phyloP scores from a whole-genome alignment of 2,113 vertebrate species.

The Dasypus novemcinctus region DNA sequence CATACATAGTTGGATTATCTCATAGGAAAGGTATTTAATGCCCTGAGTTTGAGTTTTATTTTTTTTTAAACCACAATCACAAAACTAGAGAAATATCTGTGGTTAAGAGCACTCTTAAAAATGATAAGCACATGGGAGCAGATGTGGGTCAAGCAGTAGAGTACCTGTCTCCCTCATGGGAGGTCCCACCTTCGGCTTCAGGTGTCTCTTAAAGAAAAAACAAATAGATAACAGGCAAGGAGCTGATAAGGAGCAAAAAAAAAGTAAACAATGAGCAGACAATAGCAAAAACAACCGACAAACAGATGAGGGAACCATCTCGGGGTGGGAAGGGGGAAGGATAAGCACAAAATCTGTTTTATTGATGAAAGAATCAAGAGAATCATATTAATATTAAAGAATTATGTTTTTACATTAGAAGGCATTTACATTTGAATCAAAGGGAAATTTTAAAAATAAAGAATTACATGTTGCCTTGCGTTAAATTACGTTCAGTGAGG shows the following conservation, averaged over 20 bases:
- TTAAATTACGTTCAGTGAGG: too few species aligned
- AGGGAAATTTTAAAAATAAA: not conserved
- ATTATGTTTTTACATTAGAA: not conserved
- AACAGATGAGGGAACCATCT: too few species aligned
- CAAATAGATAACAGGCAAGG: too few species aligned
- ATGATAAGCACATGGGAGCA: not conserved
- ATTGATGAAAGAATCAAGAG: not conserved
- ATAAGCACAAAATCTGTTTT: not conserved
- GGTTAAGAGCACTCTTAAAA: not conserved
- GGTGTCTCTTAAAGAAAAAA: too few species aligned
- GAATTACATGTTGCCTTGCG: not conserved
- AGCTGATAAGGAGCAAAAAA: too few species aligned
- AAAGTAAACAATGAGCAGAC: too few species aligned
- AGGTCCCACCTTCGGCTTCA: too few species aligned
- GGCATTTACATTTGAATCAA: not conserved
- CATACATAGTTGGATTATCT: not conserved
- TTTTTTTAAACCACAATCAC: not conserved
- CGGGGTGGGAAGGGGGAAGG: too few species aligned
- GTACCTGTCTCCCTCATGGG: too few species aligned
- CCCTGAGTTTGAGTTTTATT: not conserved
- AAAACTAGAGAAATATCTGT: not conserved
- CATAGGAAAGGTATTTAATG: not conserved
- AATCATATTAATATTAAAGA: not conserved
- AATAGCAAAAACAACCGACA: too few species aligned
- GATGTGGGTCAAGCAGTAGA: too few species aligned